Evolutionary conservation across 2,113 vertebrate genomes (phyloP).

Genomic region (Lampris incognitus): DNA sequence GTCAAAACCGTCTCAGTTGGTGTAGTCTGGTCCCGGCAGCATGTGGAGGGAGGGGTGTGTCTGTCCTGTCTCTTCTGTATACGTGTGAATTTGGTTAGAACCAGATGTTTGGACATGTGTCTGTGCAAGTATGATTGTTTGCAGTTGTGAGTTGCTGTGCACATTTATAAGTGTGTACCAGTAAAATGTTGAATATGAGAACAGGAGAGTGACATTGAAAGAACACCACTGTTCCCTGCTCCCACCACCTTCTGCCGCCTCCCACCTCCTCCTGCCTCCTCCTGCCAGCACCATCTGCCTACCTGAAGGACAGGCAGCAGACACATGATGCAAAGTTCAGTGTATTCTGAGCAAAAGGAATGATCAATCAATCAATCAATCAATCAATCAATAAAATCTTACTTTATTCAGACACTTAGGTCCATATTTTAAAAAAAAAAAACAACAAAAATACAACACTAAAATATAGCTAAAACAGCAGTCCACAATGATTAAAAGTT

Average conservation of each 20-base stretch:
- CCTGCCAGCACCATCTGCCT: neutral
- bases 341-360: neutral
- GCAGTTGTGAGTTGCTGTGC: neutral
- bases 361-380: no score
- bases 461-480: no score
- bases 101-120: neutral
- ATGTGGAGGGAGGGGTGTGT: neutral
- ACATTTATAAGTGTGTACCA: neutral
- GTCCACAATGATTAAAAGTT: no score
- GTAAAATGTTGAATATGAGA: neutral
- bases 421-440: no score
- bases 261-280: neutral
- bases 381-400: no score
- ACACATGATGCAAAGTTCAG: neutral
- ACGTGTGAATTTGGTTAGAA: neutral
- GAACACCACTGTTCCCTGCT: neutral
- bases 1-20: no score
- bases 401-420: no score
- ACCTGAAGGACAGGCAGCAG: neutral
- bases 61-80: constrained; percentile 8
- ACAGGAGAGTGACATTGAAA: neutral
- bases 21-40: no score
- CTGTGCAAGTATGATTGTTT: neutral
- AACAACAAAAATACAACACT: no score
- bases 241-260: no score